These are phyloP conservation scores for Scaptomyza parva DNA, from an alignment of 2,888 invertebrate genomes.

Conservation along the genomic window DNA sequence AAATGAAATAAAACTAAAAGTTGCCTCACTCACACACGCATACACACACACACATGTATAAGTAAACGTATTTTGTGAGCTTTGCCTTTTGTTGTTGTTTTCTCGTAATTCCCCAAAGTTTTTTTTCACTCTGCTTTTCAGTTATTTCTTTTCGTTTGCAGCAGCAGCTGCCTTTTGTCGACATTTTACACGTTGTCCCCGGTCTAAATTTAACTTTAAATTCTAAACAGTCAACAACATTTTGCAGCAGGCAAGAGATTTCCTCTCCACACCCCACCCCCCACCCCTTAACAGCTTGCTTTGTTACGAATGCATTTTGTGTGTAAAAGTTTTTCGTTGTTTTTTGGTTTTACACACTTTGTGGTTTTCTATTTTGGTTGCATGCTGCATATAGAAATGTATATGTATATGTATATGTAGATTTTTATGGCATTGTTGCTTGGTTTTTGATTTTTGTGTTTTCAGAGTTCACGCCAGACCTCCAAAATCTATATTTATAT, in stretches of 20 bases:
- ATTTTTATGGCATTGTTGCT: conserved; percentile 61
- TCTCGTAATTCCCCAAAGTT: conserved; percentile 21
- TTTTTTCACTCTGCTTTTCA: conserved; percentile 30
- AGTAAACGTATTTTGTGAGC: conserved; percentile 21
- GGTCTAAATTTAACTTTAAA: conserved; percentile 73
- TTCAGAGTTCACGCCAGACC: conserved; percentile 55
- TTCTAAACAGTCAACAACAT: conserved; percentile 72
- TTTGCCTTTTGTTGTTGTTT: conserved; percentile 41
- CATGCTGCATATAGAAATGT: no score
- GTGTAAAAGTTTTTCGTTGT: conserved; percentile 59
- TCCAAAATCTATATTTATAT: conserved; percentile 75
- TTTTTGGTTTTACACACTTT: conserved; percentile 35
- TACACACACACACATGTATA: neutral
- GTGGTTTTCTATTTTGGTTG: conserved; percentile 53
- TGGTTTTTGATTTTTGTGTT: conserved; percentile 10
- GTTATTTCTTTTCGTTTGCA: conserved; percentile 34
- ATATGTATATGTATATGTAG: neutral
- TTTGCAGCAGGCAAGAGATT: conserved; percentile 60
- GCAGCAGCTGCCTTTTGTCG: conserved; percentile 37
- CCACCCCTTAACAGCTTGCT: neutral
- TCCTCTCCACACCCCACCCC: neutral
- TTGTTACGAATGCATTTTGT: conserved; percentile 29
- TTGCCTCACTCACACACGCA: conserved; percentile 26
- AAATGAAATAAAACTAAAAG: conserved; percentile 54
- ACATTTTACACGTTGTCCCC: conserved; percentile 35